These are phyloP conservation scores for Lithophane socia DNA, from an alignment of 2,888 invertebrate species.

Conservation along the genomic window DNA sequence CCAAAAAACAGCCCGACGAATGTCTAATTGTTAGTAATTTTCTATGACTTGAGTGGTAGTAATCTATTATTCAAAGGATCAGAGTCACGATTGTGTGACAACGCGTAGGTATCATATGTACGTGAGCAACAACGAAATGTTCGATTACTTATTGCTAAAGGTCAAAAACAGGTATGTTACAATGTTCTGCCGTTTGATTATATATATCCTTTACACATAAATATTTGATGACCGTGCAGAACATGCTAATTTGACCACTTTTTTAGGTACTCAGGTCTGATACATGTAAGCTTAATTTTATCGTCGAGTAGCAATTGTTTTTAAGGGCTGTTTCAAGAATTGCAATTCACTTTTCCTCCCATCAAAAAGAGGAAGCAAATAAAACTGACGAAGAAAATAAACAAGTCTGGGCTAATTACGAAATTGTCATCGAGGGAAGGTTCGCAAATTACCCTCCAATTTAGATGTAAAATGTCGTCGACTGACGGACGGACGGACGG, in stretches of 20 bases:
- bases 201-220: constrained; percentile 23
- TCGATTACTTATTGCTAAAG: constrained; percentile 49
- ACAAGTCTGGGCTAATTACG: constrained; percentile 81
- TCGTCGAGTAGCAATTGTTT: background rate
- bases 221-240: constrained; percentile 31
- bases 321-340: constrained; percentile 11
- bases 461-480: constrained; percentile 81
- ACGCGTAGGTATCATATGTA: constrained; percentile 32
- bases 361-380: constrained; percentile 51
- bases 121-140: constrained; percentile 58
- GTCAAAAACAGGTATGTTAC: constrained; percentile 54
- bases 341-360: constrained; percentile 34
- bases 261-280: background rate
- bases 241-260: constrained; percentile 1
- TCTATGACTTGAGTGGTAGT: constrained; percentile 48
- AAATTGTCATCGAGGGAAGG: constrained; percentile 81
- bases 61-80: constrained; percentile 64
- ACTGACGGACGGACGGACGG: constrained; percentile 63
- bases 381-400: constrained; percentile 71
- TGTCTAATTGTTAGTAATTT: constrained; percentile 63
- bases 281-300: background rate
- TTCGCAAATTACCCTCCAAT: constrained; percentile 81
- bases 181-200: constrained; percentile 43
- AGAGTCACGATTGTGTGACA: constrained; percentile 37
- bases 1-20: constrained; percentile 55